phyloP scores from a whole-genome alignment of 2,797 vertebrate genomes.

The Acanthornis magna region DNA sequence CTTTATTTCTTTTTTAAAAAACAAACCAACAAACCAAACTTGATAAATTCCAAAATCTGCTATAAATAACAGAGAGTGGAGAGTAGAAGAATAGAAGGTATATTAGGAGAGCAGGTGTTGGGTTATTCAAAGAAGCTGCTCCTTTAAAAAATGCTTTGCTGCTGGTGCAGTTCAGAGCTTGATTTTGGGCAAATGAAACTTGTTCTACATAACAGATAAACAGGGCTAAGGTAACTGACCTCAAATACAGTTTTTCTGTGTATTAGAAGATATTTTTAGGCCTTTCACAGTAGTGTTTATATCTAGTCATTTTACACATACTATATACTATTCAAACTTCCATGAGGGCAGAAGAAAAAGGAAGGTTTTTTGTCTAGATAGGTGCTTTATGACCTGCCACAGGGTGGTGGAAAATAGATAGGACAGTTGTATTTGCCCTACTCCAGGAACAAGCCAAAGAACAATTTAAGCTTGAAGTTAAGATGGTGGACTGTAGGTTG shows the following conservation, averaged over 20 bases:
- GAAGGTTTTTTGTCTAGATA: not conserved
- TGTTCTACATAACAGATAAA: not conserved
- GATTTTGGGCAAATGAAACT: not conserved
- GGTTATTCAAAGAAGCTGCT: slow-evolving; percentile 28
- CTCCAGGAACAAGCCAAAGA: not conserved
- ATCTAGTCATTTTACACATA: not conserved
- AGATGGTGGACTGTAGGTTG: not conserved
- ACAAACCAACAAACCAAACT: not conserved
- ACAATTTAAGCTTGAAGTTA: not conserved
- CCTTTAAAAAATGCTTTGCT: slow-evolving; percentile 32
- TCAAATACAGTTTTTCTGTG: not conserved
- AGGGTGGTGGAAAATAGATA: not conserved
- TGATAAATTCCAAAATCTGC: not conserved
- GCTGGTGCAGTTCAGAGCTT: not conserved
- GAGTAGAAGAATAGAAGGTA: slow-evolving; percentile 6
- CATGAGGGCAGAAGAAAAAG: not conserved
- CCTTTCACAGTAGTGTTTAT: not conserved
- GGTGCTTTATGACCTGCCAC: not conserved
- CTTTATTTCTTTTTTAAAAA: not conserved
- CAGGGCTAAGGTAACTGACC: not conserved
- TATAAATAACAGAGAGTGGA: not conserved
- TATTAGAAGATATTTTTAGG: not conserved
- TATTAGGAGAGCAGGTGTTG: slow-evolving; percentile 38
- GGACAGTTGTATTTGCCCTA: not conserved
- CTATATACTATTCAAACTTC: not conserved